Conservation (phyloP, 2,888 invertebrate genomes). For the Eretmocerus hayati region DNA sequence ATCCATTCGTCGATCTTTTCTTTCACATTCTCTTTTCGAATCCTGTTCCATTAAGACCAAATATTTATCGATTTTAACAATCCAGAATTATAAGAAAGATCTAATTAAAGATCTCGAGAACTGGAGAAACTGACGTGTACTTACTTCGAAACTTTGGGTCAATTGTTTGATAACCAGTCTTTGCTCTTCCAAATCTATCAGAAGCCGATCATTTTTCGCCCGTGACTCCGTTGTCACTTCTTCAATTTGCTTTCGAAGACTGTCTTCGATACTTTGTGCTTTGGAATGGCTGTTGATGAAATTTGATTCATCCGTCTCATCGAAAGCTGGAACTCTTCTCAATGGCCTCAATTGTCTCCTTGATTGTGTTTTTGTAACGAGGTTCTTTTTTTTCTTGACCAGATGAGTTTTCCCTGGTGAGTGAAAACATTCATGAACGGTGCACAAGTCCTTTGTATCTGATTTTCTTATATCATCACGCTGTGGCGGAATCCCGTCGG, state of each 20-base stretch:
- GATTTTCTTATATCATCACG: too few species aligned
- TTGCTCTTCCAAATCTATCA: conserved; percentile 30
- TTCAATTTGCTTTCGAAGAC: conserved; percentile 26
- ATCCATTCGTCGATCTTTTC: conserved; percentile 5
- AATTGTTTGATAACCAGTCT: conserved; percentile 29
- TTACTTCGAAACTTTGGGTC: conserved; percentile 33
- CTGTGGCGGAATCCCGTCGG: too few species aligned
- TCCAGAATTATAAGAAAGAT: too few species aligned
- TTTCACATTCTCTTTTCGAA: conserved; percentile 26
- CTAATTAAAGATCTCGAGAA: background rate
- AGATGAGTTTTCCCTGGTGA: background rate
- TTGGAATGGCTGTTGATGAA: background rate
- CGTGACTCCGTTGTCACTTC: conserved; percentile 28
- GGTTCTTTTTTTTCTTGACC: background rate
- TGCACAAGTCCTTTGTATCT: too few species aligned
- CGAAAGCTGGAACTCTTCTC: background rate
- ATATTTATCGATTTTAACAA: background rate
- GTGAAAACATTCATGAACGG: background rate
- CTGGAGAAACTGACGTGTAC: background rate
- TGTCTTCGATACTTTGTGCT: background rate
- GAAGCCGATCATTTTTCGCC: conserved; percentile 29
- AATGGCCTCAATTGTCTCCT: background rate
- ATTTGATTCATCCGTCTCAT: conserved; percentile 6
- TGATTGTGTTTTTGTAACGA: background rate
- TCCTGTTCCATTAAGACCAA: conserved; percentile 21